phyloP scores from a whole-genome alignment of 2,797 vertebrate species.

The Varecia variegata region DNA sequence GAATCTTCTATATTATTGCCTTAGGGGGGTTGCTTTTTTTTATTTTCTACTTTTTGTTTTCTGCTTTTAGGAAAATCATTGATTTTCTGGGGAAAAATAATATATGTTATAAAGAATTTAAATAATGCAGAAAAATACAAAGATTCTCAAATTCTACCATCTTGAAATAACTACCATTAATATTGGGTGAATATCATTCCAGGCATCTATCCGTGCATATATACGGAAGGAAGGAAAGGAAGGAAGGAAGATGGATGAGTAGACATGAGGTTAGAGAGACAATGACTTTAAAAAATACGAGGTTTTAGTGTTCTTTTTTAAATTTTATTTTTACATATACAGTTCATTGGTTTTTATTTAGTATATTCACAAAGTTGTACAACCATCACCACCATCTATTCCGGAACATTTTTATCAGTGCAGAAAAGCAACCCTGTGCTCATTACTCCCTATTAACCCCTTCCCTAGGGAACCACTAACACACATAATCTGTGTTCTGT shows the following conservation, averaged over 20 bases:
- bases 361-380: background rate
- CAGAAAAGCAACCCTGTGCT: background rate
- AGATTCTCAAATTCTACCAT: background rate
- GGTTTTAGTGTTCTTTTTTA: background rate
- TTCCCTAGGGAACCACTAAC: background rate
- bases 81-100: background rate
- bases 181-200: background rate
- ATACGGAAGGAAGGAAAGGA: background rate
- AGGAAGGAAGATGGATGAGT: background rate
- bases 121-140: background rate
- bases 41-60: background rate
- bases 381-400: background rate
- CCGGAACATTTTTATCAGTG: background rate
- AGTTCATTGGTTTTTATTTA: background rate
- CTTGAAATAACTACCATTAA: background rate
- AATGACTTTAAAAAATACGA: background rate
- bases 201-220: background rate
- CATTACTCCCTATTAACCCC: background rate
- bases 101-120: slow-evolving; percentile 35
- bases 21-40: too few species aligned
- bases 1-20: rapidly evolving
- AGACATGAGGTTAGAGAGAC: background rate
- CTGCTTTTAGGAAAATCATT: background rate
- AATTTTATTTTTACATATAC: background rate
- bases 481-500: background rate